phyloP scores from a whole-genome alignment of 2,797 vertebrate genomes.

The Siniperca undulata region DNA sequence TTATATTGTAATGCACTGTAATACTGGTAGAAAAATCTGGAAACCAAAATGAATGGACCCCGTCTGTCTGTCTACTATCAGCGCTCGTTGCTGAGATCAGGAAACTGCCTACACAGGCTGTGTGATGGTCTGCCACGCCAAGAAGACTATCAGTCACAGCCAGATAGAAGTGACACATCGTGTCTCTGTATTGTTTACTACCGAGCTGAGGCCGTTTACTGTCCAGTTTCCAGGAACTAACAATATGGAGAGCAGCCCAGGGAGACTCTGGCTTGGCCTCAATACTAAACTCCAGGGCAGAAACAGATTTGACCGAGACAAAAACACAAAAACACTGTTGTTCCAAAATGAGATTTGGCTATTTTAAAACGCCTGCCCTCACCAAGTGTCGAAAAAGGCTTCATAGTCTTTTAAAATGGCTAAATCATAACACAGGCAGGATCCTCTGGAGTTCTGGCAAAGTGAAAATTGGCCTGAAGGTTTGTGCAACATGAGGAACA shows the following conservation, averaged over 20 bases:
- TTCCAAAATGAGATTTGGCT: conserved; percentile 24
- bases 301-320: conserved; percentile 23
- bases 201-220: conserved; percentile 27
- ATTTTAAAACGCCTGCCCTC: conserved; percentile 3
- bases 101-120: conserved; percentile 34
- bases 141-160: conserved; percentile 44
- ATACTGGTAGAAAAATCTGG: background rate
- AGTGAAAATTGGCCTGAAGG: background rate
- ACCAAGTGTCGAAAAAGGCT: background rate
- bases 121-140: conserved; percentile 28
- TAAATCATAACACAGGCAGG: background rate
- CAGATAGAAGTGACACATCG: conserved; percentile 38
- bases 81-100: background rate
- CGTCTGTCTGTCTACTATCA: conserved; percentile 1
- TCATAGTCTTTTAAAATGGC: background rate
- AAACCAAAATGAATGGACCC: background rate
- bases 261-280: conserved; percentile 15
- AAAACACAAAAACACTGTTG: conserved; percentile 1
- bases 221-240: conserved; percentile 46
- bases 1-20: background rate
- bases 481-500: conserved; percentile 9
- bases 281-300: conserved; percentile 35
- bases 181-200: conserved; percentile 41
- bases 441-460: conserved; percentile 7
- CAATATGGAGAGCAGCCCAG: conserved; percentile 41